Conservation (phyloP, 2,888 invertebrate genomes). For the Anarsia innoxiella region DNA sequence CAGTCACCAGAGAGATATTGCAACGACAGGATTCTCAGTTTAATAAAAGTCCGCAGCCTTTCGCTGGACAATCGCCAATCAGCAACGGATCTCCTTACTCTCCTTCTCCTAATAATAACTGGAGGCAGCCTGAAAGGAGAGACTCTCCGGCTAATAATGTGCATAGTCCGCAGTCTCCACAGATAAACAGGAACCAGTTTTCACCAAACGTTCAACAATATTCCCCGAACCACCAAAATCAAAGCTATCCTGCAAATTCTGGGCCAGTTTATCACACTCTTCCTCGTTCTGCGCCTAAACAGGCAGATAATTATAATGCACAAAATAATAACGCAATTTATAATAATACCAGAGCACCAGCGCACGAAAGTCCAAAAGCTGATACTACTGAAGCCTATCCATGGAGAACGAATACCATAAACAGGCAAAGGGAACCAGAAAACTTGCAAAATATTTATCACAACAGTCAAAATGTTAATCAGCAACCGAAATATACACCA, state of each 20-base stretch:
- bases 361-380: constrained; percentile 33
- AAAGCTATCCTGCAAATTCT: constrained; percentile 35
- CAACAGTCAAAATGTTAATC: constrained; percentile 36
- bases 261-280: constrained; percentile 52
- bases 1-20: constrained; percentile 56
- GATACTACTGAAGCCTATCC: constrained; percentile 43
- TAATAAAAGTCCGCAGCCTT: constrained; percentile 69
- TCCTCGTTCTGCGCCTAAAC: constrained; percentile 49
- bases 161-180: constrained; percentile 38
- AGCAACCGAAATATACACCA: constrained; percentile 45
- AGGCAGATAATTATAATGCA: constrained; percentile 36
- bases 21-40: constrained; percentile 69
- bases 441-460: constrained; percentile 37
- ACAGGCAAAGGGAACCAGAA: constrained; percentile 46
- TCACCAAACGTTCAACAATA: constrained; percentile 42
- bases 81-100: constrained; percentile 52
- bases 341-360: constrained; percentile 37
- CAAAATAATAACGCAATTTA: constrained; percentile 40
- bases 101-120: constrained; percentile 61
- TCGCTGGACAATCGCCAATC: constrained; percentile 46
- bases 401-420: constrained; percentile 59
- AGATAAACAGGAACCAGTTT: constrained; percentile 32
- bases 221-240: constrained; percentile 42
- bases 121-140: constrained; percentile 63
- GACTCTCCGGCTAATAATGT: constrained; percentile 48